These are phyloP conservation scores for Perdita meconis DNA, from an alignment of 2,888 invertebrate genomes.

Conservation along the genomic window DNA sequence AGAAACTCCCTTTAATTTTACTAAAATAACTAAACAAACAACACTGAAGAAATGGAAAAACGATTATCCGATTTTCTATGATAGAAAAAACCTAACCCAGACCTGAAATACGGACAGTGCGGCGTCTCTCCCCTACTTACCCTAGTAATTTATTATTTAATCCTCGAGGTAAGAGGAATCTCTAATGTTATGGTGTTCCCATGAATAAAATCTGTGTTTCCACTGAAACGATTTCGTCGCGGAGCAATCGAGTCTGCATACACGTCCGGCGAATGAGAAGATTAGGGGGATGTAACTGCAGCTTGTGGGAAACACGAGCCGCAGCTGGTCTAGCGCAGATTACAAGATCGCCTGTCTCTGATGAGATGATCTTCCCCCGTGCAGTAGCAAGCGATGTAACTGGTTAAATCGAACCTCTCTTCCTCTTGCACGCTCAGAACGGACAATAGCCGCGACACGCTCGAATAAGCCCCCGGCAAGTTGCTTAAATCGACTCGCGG, in stretches of 20 bases:
- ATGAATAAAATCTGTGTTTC: neutral
- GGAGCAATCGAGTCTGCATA: slow-evolving; percentile 7
- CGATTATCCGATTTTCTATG: too few relatives aligned
- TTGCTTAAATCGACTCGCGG: neutral
- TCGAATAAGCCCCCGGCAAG: neutral
- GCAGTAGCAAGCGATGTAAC: neutral
- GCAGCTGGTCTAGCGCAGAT: slow-evolving; percentile 34
- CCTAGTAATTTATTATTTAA: too few relatives aligned
- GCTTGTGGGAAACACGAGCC: slow-evolving; percentile 37
- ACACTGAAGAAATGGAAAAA: too few relatives aligned
- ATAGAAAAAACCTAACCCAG: too few relatives aligned
- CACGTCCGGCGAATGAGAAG: slow-evolving; percentile 37
- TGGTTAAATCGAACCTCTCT: neutral
- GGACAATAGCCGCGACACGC: neutral
- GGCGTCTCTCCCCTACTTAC: too few relatives aligned
- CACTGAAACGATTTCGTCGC: slow-evolving; percentile 13
- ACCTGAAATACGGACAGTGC: too few relatives aligned
- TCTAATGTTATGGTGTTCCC: too few relatives aligned
- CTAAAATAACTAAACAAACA: too few relatives aligned
- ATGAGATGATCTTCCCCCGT: slow-evolving; percentile 31
- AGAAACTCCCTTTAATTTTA: too few relatives aligned
- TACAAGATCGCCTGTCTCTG: slow-evolving; percentile 36
- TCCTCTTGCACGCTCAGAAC: neutral
- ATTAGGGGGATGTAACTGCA: slow-evolving; percentile 49
- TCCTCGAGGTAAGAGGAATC: too few relatives aligned